Conservation (phyloP, 2,113 vertebrate species). For the Edolisoma coerulescens region DNA sequence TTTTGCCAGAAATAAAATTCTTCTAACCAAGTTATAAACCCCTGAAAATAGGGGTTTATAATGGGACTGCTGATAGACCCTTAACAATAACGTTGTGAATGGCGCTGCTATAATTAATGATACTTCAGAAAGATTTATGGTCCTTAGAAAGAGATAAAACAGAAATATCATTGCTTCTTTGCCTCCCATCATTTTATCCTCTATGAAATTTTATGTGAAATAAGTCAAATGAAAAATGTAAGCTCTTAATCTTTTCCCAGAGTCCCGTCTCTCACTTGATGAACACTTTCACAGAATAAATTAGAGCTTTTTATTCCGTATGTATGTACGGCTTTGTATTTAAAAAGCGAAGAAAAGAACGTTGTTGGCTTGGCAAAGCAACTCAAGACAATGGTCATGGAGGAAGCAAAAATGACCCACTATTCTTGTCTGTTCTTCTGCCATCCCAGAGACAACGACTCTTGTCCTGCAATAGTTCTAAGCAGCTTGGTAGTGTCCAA, state of each 20-base stretch:
- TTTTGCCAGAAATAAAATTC: constrained; percentile 48
- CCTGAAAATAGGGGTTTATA: constrained; percentile 28
- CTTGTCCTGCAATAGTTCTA: background rate
- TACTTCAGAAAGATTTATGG: constrained; percentile 71
- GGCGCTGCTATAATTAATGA: constrained; percentile 66
- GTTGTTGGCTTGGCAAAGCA: background rate
- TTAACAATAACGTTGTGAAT: constrained; percentile 60
- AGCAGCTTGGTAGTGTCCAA: background rate
- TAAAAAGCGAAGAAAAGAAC: constrained; percentile 38
- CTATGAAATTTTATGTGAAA: constrained; percentile 75
- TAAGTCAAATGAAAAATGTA: constrained; percentile 75
- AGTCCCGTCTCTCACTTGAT: constrained; percentile 66
- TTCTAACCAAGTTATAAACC: constrained; percentile 43
- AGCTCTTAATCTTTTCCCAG: constrained; percentile 72
- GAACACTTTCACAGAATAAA: constrained; percentile 66
- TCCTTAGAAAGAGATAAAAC: constrained; percentile 70
- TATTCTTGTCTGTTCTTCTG: background rate
- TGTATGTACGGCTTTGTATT: constrained; percentile 51
- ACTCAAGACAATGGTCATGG: background rate
- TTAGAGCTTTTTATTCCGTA: constrained; percentile 56
- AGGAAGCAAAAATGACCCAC: background rate
- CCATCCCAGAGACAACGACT: background rate
- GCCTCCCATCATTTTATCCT: constrained; percentile 68
- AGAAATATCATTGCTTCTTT: constrained; percentile 70
- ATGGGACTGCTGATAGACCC: constrained; percentile 44